Evolutionary conservation across 2,888 invertebrate genomes (phyloP).

Genomic region (Scotopteryx bipunctaria): DNA sequence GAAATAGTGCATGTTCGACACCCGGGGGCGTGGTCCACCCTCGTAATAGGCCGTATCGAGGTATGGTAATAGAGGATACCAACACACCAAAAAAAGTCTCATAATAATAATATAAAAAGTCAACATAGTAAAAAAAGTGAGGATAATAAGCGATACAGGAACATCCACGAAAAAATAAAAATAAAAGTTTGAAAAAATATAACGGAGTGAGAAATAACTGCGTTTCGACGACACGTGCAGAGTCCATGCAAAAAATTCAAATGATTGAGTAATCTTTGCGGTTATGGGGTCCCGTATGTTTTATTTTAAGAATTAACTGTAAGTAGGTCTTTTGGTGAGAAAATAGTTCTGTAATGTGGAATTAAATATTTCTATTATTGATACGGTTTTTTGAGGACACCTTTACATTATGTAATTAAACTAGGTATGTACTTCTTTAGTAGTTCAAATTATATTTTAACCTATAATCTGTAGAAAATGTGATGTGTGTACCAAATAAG

Average conservation of each 20-base stretch:
- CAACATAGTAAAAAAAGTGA: too few species aligned
- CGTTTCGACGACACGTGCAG: constrained; percentile 36
- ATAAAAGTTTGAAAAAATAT: constrained; percentile 28
- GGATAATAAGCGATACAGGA: constrained; percentile 6
- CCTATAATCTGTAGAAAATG: too few species aligned
- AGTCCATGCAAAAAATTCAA: constrained; percentile 12
- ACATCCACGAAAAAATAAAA: constrained; percentile 1
- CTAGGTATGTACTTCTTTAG: too few species aligned
- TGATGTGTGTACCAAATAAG: too few species aligned
- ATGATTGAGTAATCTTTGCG: neutral
- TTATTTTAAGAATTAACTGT: neutral
- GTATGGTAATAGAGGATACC: constrained; percentile 7
- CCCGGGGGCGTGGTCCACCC: constrained; percentile 43
- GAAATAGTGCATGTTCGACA: constrained; percentile 59
- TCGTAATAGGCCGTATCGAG: constrained; percentile 45
- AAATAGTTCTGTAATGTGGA: too few species aligned
- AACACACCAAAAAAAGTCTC: constrained; percentile 7
- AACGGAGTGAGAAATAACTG: constrained; percentile 35
- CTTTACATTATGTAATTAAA: too few species aligned
- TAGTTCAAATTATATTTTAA: too few species aligned
- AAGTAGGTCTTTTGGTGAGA: too few species aligned
- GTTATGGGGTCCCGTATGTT: constrained; percentile 21
- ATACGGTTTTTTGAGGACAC: too few species aligned
- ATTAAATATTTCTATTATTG: too few species aligned
- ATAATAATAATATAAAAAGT: too few species aligned